phyloP scores from a whole-genome alignment of 2,113 vertebrate genomes.

The Shinisaurus crocodilurus region DNA sequence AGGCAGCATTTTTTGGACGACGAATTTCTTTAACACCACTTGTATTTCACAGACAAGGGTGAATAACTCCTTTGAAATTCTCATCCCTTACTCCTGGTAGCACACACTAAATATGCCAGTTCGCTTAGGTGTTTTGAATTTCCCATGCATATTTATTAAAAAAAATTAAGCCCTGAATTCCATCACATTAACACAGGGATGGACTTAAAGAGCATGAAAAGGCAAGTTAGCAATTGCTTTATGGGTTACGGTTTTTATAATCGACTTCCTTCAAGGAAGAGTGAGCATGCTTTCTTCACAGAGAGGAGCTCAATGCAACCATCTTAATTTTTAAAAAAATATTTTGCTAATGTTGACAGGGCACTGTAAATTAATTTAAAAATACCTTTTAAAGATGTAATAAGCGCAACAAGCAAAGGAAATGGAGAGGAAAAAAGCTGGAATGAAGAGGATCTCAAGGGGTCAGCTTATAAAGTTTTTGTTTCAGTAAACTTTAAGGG shows the following conservation, averaged over 20 bases:
- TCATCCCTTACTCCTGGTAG: constrained; percentile 12
- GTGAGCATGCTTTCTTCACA: constrained; percentile 41
- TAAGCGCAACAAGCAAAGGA: constrained; percentile 35
- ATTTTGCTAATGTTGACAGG: constrained; percentile 15
- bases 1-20: not conserved
- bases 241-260: constrained; percentile 53
- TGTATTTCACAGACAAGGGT: not conserved
- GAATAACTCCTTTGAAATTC: constrained; percentile 38
- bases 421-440: constrained; percentile 43
- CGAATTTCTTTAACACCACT: not conserved
- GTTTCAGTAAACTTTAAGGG: constrained; percentile 1
- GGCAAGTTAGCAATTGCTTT: constrained; percentile 57
- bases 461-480: constrained; percentile 22
- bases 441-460: constrained; percentile 15
- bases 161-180: constrained; percentile 60
- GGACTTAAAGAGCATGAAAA: constrained; percentile 62
- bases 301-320: constrained; percentile 50
- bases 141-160: constrained; percentile 61
- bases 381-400: constrained; percentile 52
- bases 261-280: constrained; percentile 61
- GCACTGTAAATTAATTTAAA: constrained; percentile 65
- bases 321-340: constrained; percentile 10
- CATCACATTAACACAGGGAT: constrained; percentile 48
- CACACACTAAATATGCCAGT: constrained; percentile 28
- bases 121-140: constrained; percentile 27